Evolutionary conservation across 2,797 vertebrate genomes (phyloP).

Genomic region (Danio kyathit): DNA sequence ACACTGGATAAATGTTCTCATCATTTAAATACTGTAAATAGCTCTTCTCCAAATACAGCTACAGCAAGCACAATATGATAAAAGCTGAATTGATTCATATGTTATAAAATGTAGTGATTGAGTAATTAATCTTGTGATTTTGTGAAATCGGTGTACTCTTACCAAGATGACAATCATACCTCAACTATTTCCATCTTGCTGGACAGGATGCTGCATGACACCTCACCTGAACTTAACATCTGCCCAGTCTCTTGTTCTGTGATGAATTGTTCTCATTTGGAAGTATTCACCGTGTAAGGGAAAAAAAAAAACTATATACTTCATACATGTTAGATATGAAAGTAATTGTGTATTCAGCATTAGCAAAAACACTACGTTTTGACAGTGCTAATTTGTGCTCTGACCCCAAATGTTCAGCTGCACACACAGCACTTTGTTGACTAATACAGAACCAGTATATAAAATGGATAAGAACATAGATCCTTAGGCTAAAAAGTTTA

Average conservation of each 20-base stretch:
- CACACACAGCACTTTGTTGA: no score
- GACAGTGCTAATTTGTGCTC: no score
- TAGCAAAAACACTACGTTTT: no score
- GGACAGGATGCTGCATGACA: no score
- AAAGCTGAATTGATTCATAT: neutral
- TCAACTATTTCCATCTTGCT: neutral
- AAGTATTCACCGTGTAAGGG: no score
- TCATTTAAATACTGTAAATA: neutral
- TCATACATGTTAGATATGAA: no score
- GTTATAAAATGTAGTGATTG: neutral
- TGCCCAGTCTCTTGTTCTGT: no score
- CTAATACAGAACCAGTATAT: neutral
- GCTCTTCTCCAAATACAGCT: neutral
- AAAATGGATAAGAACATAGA: neutral
- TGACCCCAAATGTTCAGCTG: no score
- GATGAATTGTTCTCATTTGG: no score
- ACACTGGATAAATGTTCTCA: neutral
- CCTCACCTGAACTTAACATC: no score
- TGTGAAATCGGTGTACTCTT: neutral
- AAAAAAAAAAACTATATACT: no score
- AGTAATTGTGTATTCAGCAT: no score
- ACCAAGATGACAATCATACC: neutral
- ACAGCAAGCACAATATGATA: neutral
- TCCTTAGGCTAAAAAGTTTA: neutral
- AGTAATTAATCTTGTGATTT: neutral